Conservation (phyloP, 2,797 vertebrate species). For the Gephyroberyx darwinii region DNA sequence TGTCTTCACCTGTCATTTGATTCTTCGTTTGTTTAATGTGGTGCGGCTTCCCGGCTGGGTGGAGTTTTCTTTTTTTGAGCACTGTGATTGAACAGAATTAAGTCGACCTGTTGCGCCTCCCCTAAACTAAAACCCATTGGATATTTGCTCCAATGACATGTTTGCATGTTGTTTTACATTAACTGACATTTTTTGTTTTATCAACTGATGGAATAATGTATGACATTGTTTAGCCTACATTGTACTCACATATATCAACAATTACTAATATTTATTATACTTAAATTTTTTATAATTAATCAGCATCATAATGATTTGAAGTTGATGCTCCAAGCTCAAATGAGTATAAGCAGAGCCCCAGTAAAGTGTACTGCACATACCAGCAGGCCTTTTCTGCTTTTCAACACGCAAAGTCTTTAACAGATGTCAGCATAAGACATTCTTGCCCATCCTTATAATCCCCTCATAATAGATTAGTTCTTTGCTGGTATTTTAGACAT, state of each 20-base stretch:
- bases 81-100: too few species aligned
- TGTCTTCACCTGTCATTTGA: too few species aligned
- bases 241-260: background rate
- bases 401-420: slow-evolving; percentile 15
- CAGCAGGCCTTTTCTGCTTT: slow-evolving; percentile 14
- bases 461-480: slow-evolving; percentile 41
- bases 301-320: background rate
- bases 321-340: background rate
- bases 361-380: slow-evolving; percentile 7
- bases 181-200: too few species aligned
- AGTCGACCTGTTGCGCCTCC: too few species aligned
- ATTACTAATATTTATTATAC: background rate
- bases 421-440: slow-evolving; percentile 44
- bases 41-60: too few species aligned
- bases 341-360: background rate
- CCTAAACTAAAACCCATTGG: too few species aligned
- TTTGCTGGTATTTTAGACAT: slow-evolving; percentile 33
- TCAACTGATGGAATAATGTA: background rate
- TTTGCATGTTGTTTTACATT: too few species aligned
- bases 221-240: background rate
- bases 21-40: too few species aligned
- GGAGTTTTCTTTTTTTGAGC: too few species aligned
- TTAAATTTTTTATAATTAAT: too few species aligned
- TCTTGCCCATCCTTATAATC: slow-evolving; percentile 46
- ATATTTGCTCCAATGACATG: too few species aligned